These are phyloP conservation scores for Peromyscus aztecus DNA, from an alignment of 2,797 vertebrate species.

Conservation along the genomic window DNA sequence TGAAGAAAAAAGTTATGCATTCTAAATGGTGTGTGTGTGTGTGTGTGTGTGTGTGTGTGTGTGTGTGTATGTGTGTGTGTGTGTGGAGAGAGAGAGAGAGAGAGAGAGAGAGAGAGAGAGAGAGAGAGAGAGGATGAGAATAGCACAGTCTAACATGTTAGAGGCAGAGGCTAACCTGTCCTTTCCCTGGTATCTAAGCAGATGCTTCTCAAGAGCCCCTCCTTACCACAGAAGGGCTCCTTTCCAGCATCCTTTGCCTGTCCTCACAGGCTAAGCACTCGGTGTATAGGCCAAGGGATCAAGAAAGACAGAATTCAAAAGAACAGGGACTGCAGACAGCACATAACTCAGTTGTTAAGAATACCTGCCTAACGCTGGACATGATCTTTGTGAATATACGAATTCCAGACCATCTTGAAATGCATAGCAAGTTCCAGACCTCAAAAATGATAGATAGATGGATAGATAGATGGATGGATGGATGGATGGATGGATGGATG, in stretches of 20 bases:
- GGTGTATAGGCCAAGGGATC: not conserved
- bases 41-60: too few relatives aligned
- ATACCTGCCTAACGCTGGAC: not conserved
- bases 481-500: not conserved
- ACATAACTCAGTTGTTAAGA: not conserved
- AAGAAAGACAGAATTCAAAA: not conserved
- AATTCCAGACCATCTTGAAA: not conserved
- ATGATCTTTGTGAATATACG: not conserved
- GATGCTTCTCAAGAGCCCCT: not conserved
- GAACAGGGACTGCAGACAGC: not conserved
- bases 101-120: too few relatives aligned
- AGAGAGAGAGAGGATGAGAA: not conserved
- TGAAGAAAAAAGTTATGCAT: not conserved
- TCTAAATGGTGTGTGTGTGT: not conserved
- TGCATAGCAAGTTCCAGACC: not conserved
- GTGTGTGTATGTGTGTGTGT: too few relatives aligned
- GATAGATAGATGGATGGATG: too few relatives aligned
- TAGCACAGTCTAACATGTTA: not conserved
- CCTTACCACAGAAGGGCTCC: not conserved
- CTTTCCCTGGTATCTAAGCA: not conserved
- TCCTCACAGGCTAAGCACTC: not conserved
- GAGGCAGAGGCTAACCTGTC: not conserved
- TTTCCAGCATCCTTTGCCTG: not conserved
- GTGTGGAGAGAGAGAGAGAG: too few relatives aligned
- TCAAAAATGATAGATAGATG: not conserved